Percentiles rank a stretch among this genome's conserved stretches.
phyloP scores from a whole-genome alignment of 2,113 vertebrate species.

The Microcebus tavaratra region DNA sequence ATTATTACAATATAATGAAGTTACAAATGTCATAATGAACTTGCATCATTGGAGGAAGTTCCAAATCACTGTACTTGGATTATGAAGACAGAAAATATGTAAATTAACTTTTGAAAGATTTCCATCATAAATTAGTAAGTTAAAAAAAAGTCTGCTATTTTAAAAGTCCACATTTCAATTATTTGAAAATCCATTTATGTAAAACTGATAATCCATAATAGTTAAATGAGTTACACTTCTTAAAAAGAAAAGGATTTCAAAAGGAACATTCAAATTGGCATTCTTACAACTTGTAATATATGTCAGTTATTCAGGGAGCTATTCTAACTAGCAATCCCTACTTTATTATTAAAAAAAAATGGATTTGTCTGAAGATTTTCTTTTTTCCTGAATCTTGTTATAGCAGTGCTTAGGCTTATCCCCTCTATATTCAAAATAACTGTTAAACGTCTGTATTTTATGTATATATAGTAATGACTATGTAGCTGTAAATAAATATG shows the following conservation, averaged over 20 bases:
- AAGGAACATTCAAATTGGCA: background rate
- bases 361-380: background rate
- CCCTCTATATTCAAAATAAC: background rate
- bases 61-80: background rate
- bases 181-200: background rate
- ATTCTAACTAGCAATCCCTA: background rate
- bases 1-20: background rate
- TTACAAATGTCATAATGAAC: background rate
- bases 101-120: conserved; percentile 10
- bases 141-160: background rate
- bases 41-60: background rate
- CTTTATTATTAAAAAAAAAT: background rate
- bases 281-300: background rate
- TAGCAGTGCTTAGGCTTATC: background rate
- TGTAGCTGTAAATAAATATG: background rate
- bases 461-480: background rate
- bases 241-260: background rate
- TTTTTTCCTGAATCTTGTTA: background rate
- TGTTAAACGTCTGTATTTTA: conserved; percentile 1
- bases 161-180: background rate
- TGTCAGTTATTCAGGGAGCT: background rate
- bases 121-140: background rate
- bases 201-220: background rate
- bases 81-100: background rate
- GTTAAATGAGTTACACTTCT: background rate